Evolutionary conservation across 1,140 invertebrate species (phyloP).

Genomic region (Lepidurus arcticus): DNA sequence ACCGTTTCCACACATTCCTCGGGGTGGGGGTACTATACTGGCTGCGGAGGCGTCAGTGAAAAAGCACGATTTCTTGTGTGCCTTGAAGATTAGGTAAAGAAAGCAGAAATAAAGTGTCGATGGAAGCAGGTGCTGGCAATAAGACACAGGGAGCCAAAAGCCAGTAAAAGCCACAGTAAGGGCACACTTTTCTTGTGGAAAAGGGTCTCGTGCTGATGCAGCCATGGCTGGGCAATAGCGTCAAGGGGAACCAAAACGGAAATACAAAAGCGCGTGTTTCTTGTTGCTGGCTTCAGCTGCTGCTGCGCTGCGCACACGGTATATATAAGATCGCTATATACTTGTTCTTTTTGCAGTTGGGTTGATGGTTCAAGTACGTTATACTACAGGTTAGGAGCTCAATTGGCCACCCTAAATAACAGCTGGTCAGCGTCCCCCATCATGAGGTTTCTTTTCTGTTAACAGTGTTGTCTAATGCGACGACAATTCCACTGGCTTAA

Average conservation of each 20-base stretch:
- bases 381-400: not conserved
- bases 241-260: not conserved
- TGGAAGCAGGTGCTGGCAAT: not conserved
- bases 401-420: constrained; percentile 21
- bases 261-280: not conserved
- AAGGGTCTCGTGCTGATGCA: not conserved
- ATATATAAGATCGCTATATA: not conserved
- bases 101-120: not conserved
- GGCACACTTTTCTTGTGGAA: not conserved
- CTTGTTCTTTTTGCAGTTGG: not conserved
- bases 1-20: not conserved
- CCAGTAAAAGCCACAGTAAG: not conserved
- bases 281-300: not conserved
- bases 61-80: not conserved
- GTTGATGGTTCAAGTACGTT: constrained; percentile 15
- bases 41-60: not conserved
- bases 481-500: not conserved
- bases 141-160: not conserved
- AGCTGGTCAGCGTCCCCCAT: not conserved
- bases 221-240: not conserved
- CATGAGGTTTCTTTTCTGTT: not conserved
- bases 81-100: not conserved
- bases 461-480: not conserved
- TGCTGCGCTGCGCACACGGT: not conserved
- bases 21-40: not conserved